Conservation (phyloP, 2,888 invertebrate species). For the Temnothorax rugatulus region DNA sequence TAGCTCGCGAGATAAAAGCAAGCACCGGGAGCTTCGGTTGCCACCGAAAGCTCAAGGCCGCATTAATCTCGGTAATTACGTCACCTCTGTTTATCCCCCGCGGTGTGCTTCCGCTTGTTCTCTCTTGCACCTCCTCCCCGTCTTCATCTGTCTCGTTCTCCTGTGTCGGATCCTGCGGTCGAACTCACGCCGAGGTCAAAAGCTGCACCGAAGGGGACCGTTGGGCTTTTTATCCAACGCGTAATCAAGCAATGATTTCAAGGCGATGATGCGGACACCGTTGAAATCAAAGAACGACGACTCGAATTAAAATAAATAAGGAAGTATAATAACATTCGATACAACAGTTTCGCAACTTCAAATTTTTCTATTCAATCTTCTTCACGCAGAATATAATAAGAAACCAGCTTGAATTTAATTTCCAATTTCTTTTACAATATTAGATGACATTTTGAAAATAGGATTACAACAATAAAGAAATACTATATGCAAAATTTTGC, state of each 20-base stretch:
- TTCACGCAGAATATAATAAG: not conserved
- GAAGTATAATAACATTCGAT: not conserved
- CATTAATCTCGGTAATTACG: constrained; percentile 84
- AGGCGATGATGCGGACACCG: constrained; percentile 58
- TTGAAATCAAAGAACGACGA: constrained; percentile 17
- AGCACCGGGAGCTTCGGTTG: constrained; percentile 71
- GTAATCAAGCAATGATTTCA: constrained; percentile 66
- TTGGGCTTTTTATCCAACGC: constrained; percentile 67
- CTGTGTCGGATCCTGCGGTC: constrained; percentile 60
- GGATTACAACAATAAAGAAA: not conserved
- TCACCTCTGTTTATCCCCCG: constrained; percentile 81
- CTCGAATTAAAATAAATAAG: not conserved
- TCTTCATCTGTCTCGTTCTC: constrained; percentile 39
- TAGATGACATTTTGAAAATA: not conserved
- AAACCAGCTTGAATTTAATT: constrained; percentile 5
- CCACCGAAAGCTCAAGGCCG: constrained; percentile 79
- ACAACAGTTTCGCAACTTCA: not conserved
- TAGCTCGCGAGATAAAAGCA: constrained; percentile 77
- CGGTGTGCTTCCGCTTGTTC: constrained; percentile 62
- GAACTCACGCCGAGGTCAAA: constrained; percentile 59
- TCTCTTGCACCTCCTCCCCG: not conserved
- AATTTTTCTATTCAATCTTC: not conserved
- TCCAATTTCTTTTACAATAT: not conserved
- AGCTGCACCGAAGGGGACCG: constrained; percentile 65
- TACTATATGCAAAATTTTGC: not conserved